Evolutionary conservation across 1,140 invertebrate species (phyloP), one percentile per base, ranked within the genome.

Genomic region (Apis dorsata): DNA sequence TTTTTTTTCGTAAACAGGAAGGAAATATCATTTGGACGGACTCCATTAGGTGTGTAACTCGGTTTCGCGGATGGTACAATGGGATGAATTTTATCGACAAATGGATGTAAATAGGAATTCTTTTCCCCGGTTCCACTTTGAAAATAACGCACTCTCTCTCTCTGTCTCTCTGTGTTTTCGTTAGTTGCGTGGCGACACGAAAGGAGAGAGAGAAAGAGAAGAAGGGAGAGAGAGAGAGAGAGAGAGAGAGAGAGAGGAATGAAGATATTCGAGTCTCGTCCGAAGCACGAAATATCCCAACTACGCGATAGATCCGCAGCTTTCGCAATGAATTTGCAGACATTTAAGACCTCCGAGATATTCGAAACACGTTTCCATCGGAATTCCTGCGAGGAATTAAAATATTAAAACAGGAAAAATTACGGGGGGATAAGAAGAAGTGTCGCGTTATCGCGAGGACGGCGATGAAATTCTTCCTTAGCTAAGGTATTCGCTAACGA

Each of bases 311-410:
- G 53, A 57, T 69, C 15, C 74, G 12, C 24, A 63, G 28, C 15
- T 19, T 59, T 55, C 13, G n/a, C 63, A 76, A 76, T 28, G 51
- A 60, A 49, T 59, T 21, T 44, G 28, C n/a, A 53, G 63, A 76
- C 24, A 34, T 28, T 75, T 63, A 59, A 83, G 62, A 65, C 70
- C 28, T 60, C 15, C 55, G 55, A 49, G 24, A 76, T 73, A 81
- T 81, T 81, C 62, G 51, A 73, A 79, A 83, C 75, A 72, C 80
- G 80, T 62, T 76, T 60, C 60, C 55, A 72, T 75, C 66, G 74
- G 66, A 24, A 78, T 88, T 80, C 71, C 62, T 17, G 49, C 49
- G 21, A 8, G 69, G 70, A 85, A 88, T 87, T 87, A 73, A 79
- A 81, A 88, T 82, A 74, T 88, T 73, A 79, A 81, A 81, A 68